Conservation (phyloP, 2,797 vertebrate genomes). For the Chelmon rostratus region DNA sequence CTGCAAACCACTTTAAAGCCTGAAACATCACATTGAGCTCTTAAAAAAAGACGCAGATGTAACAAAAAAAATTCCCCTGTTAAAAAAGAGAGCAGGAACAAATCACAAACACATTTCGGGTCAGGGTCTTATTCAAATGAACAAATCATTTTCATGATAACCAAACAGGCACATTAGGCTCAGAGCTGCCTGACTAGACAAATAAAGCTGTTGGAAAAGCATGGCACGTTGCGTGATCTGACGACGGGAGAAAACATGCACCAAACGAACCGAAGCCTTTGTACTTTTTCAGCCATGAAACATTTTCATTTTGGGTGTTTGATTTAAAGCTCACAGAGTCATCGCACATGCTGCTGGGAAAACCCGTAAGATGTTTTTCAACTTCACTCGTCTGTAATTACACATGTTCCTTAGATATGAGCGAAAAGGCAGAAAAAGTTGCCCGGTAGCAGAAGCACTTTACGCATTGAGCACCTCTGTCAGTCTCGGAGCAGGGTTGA, state of each 20-base stretch:
- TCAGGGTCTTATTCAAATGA: conserved; percentile 22
- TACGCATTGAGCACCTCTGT: conserved; percentile 84
- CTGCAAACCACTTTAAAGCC: conserved; percentile 38
- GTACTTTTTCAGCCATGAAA: conserved; percentile 17
- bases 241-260: conserved; percentile 15
- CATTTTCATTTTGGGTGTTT: conserved; percentile 10
- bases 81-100: conserved; percentile 11
- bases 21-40: conserved; percentile 11
- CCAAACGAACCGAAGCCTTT: conserved; percentile 4
- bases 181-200: conserved; percentile 3
- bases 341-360: conserved; percentile 19
- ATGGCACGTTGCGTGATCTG: background rate
- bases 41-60: conserved; percentile 7
- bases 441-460: conserved; percentile 80
- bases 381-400: conserved; percentile 40
- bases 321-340: conserved; percentile 33
- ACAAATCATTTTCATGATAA: conserved; percentile 37
- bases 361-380: conserved; percentile 7
- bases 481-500: conserved; percentile 77
- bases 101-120: conserved; percentile 43
- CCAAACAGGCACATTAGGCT: conserved; percentile 37
- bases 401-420: conserved; percentile 78
- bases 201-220: conserved; percentile 42
- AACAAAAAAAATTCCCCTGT: background rate
- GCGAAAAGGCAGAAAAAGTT: conserved; percentile 70